These are phyloP conservation scores for Gulo gulo DNA, from an alignment of 2,113 vertebrate genomes.

Conservation along the genomic window DNA sequence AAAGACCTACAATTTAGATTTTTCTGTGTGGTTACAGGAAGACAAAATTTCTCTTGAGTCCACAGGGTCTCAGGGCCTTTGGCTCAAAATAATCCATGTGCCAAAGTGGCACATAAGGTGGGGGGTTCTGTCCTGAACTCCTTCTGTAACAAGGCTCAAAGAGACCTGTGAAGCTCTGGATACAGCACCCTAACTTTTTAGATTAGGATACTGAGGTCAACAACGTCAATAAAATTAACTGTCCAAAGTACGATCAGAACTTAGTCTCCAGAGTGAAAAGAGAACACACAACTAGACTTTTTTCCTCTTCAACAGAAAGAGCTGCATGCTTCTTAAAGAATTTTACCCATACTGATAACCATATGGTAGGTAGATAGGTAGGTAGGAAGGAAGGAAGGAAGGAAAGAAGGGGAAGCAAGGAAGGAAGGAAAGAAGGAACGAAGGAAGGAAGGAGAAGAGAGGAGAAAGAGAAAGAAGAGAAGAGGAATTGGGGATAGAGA, in stretches of 20 bases:
- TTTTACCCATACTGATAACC: neutral
- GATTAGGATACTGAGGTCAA: neutral
- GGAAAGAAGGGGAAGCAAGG: fast-evolving
- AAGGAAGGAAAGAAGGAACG: neutral
- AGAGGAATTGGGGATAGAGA: no score
- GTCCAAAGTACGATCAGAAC: neutral
- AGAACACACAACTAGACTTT: neutral
- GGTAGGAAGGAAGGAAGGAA: no score
- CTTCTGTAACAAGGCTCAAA: neutral
- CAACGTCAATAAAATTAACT: neutral
- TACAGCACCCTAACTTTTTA: neutral
- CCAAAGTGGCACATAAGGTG: neutral
- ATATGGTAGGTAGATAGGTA: neutral
- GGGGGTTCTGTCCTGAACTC: neutral
- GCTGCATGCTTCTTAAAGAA: neutral
- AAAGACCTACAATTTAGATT: neutral
- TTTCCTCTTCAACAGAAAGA: neutral
- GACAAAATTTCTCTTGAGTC: neutral
- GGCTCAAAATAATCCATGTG: neutral
- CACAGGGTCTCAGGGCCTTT: neutral
- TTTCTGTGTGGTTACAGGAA: neutral
- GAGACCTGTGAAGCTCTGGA: neutral
- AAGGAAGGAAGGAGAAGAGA: neutral
- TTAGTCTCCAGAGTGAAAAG: neutral
- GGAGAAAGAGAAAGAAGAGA: neutral